A percentile compares a stretch with the other conserved stretches of the same genome.
These are phyloP conservation scores for Parotocinclus haroldoi DNA, from an alignment of 2,797 vertebrate species.

Conservation along the genomic window DNA sequence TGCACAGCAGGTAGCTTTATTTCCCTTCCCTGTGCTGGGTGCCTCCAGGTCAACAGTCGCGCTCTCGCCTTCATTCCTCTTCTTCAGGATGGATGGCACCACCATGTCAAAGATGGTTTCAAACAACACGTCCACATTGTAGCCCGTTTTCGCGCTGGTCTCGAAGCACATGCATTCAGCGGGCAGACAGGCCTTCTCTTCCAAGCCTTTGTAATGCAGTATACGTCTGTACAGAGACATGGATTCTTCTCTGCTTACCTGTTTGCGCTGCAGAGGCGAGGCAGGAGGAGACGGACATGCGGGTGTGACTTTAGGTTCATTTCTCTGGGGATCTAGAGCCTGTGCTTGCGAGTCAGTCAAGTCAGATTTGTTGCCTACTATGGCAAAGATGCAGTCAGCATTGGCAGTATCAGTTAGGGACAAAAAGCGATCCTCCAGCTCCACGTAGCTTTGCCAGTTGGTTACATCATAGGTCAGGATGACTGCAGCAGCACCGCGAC, in stretches of 20 bases:
- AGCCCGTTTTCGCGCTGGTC: conserved; percentile 92
- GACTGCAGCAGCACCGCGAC: conserved; percentile 85
- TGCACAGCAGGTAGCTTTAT: conserved; percentile 71
- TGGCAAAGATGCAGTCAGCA: conserved; percentile 86
- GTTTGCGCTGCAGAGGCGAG: conserved; percentile 66
- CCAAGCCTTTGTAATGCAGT: conserved; percentile 85
- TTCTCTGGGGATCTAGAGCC: conserved; percentile 24
- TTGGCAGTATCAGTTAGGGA: conserved; percentile 89
- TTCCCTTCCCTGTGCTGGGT: conserved; percentile 58
- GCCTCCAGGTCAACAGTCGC: conserved; percentile 82
- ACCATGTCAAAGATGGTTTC: conserved; percentile 90
- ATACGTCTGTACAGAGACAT: conserved; percentile 83
- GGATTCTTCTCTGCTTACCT: conserved; percentile 82
- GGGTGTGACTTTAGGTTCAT: conserved; percentile 50
- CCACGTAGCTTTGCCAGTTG: conserved; percentile 84
- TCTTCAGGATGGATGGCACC: conserved; percentile 81
- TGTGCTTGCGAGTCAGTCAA: conserved; percentile 71
- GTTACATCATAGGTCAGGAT: conserved; percentile 93
- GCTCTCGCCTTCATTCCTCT: conserved; percentile 71
- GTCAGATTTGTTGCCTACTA: conserved; percentile 95
- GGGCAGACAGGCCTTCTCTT: conserved; percentile 77
- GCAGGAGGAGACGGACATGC: conserved; percentile 53
- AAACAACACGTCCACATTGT: conserved; percentile 89
- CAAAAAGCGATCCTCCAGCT: conserved; percentile 94
- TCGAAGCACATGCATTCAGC: conserved; percentile 95